Evolutionary conservation across 1,140 invertebrate species (phyloP), one percentile per base, ranked within the genome.

Genomic region (Battus philenor): DNA sequence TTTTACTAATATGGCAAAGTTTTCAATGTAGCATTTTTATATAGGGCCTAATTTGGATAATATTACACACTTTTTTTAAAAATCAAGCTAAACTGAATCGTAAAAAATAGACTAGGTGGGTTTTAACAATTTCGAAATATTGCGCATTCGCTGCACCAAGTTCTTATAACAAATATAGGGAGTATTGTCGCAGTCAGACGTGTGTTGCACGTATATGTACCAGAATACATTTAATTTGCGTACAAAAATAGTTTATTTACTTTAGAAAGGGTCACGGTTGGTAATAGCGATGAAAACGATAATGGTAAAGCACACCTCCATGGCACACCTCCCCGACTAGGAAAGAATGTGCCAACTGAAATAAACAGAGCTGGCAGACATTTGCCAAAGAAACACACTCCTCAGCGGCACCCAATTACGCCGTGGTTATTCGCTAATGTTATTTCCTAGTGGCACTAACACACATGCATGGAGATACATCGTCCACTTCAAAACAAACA

Each of bases 1-100:
- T 63, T 75, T 80, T 71, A 78, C 80, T 84, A 84, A 84, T 84
- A 84, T 84, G 80, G 80, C 80, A 84, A 82, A 81, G 77, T 84
- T 84, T 84, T 84, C 80, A 80, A 84, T 84, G 80, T 84, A 84
- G 80, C 69, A 76, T 81, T 77, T 74, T 55, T 67, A 59, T 68
- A 61, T 59, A 69, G 64, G 65, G 58, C 64, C 71, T 79, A 75
- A 77, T 79, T 74, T 59, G 59, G 63, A 66, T 62, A 75, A 65
- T 51, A 62, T 67, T n/a, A n/a, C n/a, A n/a, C n/a, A n/a, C n/a
- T n/a, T n/a, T n/a, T n/a, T n/a, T 66, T 54, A 53, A 59, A 65
- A 41, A 70, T 63, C 63, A 62, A 73, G 56, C 61, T 74, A 66
- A n/a, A 56, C 58, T 68, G 70, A 73, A 68, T 72, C 69, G 61